Conservation (phyloP, 2,888 invertebrate species). For the Leucania comma region DNA sequence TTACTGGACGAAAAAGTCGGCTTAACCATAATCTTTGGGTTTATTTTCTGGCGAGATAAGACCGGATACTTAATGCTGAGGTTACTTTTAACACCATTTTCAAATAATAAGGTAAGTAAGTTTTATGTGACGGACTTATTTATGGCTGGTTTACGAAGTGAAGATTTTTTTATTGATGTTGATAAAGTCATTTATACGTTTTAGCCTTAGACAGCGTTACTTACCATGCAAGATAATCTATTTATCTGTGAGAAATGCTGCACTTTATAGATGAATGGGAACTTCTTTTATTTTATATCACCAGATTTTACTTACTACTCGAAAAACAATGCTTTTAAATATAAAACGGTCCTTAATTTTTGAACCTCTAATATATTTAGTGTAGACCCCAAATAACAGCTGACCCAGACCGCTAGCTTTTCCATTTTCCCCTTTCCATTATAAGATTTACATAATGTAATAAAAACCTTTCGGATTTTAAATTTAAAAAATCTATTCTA, state of each 20-base stretch:
- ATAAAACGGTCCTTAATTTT: conserved; percentile 1
- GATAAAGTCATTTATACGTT: conserved; percentile 3
- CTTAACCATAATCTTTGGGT: conserved; percentile 50
- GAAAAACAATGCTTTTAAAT: neutral
- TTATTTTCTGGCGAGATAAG: conserved; percentile 52
- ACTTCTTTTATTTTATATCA: neutral
- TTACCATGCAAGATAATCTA: neutral
- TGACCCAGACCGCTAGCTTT: conserved; percentile 23
- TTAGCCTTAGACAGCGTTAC: neutral
- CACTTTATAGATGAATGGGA: neutral
- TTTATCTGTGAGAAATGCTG: neutral
- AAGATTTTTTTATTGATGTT: conserved; percentile 9
- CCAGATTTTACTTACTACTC: neutral
- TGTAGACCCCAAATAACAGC: conserved; percentile 25
- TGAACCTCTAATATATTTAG: conserved; percentile 25
- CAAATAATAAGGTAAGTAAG: conserved; percentile 36
- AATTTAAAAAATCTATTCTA: conserved; percentile 58
- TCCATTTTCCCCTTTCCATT: conserved; percentile 51
- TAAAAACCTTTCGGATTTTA: conserved; percentile 59
- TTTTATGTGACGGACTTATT: conserved; percentile 35
- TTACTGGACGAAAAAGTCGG: conserved; percentile 54
- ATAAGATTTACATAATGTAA: conserved; percentile 59
- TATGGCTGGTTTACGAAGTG: conserved; percentile 12
- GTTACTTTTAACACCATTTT: conserved; percentile 50
- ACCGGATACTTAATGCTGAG: conserved; percentile 28